These are phyloP conservation scores for Tragelaphus scriptus DNA, from an alignment of 2,113 vertebrate genomes.

Conservation along the genomic window DNA sequence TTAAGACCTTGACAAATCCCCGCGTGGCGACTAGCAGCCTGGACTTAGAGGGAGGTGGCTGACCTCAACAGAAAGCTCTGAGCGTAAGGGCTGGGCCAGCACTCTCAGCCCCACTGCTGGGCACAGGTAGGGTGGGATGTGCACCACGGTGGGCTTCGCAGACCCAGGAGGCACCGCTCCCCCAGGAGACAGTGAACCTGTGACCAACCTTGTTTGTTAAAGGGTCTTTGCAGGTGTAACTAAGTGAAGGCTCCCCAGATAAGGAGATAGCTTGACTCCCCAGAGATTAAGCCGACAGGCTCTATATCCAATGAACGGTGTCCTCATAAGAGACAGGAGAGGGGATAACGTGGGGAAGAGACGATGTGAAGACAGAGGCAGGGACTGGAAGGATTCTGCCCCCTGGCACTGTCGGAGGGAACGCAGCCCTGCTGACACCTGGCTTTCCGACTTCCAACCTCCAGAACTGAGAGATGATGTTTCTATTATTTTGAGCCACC, in stretches of 20 bases:
- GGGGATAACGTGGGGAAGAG: rapidly evolving
- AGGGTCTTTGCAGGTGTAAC: not conserved
- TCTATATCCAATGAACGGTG: not conserved
- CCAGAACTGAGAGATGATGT: not conserved
- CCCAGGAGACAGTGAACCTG: not conserved
- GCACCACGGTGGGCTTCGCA: rapidly evolving
- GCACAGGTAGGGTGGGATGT: not conserved
- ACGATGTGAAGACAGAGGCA: not conserved
- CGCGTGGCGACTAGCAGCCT: not conserved
- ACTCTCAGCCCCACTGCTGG: rapidly evolving
- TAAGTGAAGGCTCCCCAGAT: not conserved
- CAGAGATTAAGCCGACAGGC: not conserved
- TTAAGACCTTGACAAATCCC: not conserved
- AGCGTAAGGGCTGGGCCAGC: not conserved
- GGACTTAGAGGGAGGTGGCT: not conserved
- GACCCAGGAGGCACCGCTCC: not conserved
- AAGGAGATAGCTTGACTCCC: not conserved
- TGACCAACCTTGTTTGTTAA: not conserved
- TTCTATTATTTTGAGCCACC: not conserved
- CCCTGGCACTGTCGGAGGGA: rapidly evolving
- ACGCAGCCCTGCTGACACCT: rapidly evolving
- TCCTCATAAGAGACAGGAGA: not conserved
- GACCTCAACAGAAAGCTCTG: rapidly evolving
- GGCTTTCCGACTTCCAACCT: not conserved
- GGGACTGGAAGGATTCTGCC: not conserved